Conservation (phyloP, 2,888 invertebrate species). For the Drosophila demipolita region DNA sequence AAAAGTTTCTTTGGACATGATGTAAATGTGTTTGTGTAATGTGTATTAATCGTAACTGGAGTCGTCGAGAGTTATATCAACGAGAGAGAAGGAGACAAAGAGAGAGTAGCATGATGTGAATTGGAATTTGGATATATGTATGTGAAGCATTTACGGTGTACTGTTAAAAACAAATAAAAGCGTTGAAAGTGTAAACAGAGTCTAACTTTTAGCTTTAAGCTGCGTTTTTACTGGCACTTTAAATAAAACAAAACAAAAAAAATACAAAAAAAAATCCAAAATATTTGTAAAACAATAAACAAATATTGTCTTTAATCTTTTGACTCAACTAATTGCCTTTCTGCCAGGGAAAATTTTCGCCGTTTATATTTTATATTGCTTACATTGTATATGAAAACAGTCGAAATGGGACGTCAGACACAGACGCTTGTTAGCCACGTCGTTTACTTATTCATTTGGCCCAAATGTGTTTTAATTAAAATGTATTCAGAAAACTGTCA, state of each 20-base stretch:
- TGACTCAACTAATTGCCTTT: background rate
- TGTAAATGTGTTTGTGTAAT: conserved; percentile 58
- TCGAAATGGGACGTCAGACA: background rate
- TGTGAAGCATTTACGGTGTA: conserved; percentile 68
- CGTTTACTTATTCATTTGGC: conserved; percentile 14
- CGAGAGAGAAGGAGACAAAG: conserved; percentile 9
- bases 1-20: conserved; percentile 29
- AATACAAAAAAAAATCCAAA: conserved; percentile 55
- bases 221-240: conserved; percentile 83
- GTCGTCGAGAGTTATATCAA: conserved; percentile 24
- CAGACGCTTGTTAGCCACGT: background rate
- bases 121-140: conserved; percentile 48
- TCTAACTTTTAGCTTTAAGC: conserved; percentile 81
- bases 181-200: conserved; percentile 80
- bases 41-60: conserved; percentile 57
- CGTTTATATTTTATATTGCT: background rate
- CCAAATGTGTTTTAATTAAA: conserved; percentile 32
- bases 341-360: background rate
- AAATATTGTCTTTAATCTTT: conserved; percentile 12
- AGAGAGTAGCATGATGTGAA: conserved; percentile 36
- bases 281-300: conserved; percentile 68
- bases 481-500: background rate
- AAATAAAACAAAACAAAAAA: conserved; percentile 62
- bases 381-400: conserved; percentile 17
- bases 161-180: conserved; percentile 70